Base-by-base conservation (phyloP, 2,888 invertebrate species). In the Linnaemya vulpina region DNA sequence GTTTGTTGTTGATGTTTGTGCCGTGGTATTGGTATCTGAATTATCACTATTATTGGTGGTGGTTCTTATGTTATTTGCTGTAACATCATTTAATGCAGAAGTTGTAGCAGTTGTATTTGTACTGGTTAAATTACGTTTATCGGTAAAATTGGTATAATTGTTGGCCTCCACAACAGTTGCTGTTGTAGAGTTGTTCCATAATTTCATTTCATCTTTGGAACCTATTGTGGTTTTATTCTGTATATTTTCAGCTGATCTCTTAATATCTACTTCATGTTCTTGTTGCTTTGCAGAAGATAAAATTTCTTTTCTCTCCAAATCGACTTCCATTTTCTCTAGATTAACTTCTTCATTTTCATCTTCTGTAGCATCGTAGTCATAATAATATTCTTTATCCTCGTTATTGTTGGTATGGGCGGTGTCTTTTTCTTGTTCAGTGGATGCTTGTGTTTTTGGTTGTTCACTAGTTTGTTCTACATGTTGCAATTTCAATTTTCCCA, bases 131-230 rank as follows among this genome's bases (percentile, higher is more conserved):
- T 73, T 22, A 9, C 17, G 49, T 46, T 63, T 70, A 49, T 60
- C 76, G 51, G 87, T 90, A 75, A 88, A 89, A 87, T 91, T 90
- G 49, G 89, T 89, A 82, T 88, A 90, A 80, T 90, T 90, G 80
- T 87, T 89, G 3, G 89, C 53, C 58, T 82, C 86, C 63, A 30
- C 46, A 10, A 55, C 30, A 17, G 46, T 38, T 58, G 86, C 58
- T 51, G 62, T 11, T 17, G 67, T 70, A 65, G 67, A 55, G 46
- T 40, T 63, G 15, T 38, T 51, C 46, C 51, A 53, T 79, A 51
- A 38, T 83, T 87, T 38, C 46, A 63, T 55, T 62, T 85, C 43
- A 46, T n/a, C 40, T 80, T 84, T 49, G 20, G 51, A 10, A 8
- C 40, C 71, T 60, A 22, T 38, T 17, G 65, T 20, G 15, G 83